Conservation (phyloP, 2,797 vertebrate genomes). For the Cephalopachus bancanus region DNA sequence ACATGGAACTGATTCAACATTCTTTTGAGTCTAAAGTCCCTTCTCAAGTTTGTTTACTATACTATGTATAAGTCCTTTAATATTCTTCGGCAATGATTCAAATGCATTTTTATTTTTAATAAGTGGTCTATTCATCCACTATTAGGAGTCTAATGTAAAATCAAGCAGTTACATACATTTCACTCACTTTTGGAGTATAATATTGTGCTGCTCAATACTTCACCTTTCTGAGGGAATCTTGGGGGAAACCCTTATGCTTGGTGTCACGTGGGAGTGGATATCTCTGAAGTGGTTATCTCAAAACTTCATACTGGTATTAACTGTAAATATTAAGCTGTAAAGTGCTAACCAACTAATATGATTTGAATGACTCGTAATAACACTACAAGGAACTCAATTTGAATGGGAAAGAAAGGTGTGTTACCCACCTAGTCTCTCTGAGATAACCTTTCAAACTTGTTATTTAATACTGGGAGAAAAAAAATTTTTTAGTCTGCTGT, state of each 20-base stretch:
- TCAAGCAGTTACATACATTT: conserved; percentile 54
- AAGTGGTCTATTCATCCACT: conserved; percentile 21
- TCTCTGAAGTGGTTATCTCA: conserved; percentile 59
- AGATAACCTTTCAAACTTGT: conserved; percentile 64
- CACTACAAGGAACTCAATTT: conserved; percentile 40
- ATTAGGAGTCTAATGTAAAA: conserved; percentile 52
- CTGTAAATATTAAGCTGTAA: conserved; percentile 66
- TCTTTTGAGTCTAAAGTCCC: conserved; percentile 30
- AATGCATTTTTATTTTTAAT: conserved; percentile 54
- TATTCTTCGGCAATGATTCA: conserved; percentile 45
- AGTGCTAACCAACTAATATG: background rate
- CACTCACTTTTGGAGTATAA: conserved; percentile 41
- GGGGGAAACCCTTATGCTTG: conserved; percentile 60
- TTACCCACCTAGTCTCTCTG: background rate
- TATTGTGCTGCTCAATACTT: conserved; percentile 61
- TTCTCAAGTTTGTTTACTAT: conserved; percentile 50
- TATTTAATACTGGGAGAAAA: conserved; percentile 59
- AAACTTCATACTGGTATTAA: background rate
- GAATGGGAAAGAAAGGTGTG: background rate
- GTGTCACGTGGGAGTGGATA: conserved; percentile 42
- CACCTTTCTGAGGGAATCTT: conserved; percentile 43
- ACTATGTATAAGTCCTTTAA: background rate
- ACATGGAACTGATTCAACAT: conserved; percentile 25
- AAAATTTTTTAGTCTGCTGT: conserved; percentile 45
- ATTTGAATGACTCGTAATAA: conserved; percentile 59